These are phyloP conservation scores for Habropoda laboriosa DNA, from an alignment of 1,140 invertebrate species.

Conservation along the genomic window DNA sequence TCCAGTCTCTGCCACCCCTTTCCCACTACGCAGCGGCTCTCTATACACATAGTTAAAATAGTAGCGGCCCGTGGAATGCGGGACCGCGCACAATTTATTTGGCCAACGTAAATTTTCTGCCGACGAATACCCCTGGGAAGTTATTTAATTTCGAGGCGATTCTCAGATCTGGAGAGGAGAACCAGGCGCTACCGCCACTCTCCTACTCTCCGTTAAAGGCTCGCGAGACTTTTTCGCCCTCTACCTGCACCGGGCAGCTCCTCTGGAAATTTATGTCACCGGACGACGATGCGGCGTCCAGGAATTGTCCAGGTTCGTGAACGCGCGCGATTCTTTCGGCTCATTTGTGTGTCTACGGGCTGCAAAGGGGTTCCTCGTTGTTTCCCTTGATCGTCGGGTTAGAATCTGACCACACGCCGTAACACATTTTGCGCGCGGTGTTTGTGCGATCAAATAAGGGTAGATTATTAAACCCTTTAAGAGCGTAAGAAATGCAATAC, in stretches of 20 bases:
- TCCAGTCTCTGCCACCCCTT: not conserved
- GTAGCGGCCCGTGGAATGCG: conserved; percentile 59
- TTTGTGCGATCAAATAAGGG: no score
- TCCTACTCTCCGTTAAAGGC: no score
- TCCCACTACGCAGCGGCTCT: not conserved
- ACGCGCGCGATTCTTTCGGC: conserved; percentile 2
- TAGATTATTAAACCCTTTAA: no score
- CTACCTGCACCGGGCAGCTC: conserved; percentile 20
- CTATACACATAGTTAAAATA: conserved; percentile 66
- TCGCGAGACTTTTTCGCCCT: conserved; percentile 47
- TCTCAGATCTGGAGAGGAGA: conserved; percentile 56
- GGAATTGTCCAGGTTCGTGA: not conserved
- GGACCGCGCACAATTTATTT: conserved; percentile 64
- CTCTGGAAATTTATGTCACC: conserved; percentile 47
- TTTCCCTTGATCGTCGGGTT: not conserved
- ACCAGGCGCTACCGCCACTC: not conserved
- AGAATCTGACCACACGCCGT: no score
- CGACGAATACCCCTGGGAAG: conserved; percentile 60
- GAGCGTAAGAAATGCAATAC: no score
- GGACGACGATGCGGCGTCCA: not conserved
- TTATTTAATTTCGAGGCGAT: conserved; percentile 66
- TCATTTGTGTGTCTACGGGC: not conserved
- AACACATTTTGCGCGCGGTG: no score
- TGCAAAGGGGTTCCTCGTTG: conserved; percentile 16
- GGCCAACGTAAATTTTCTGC: conserved; percentile 62